Evolutionary conservation across 2,113 vertebrate genomes (phyloP).

Genomic region (Macquaria ambigua): DNA sequence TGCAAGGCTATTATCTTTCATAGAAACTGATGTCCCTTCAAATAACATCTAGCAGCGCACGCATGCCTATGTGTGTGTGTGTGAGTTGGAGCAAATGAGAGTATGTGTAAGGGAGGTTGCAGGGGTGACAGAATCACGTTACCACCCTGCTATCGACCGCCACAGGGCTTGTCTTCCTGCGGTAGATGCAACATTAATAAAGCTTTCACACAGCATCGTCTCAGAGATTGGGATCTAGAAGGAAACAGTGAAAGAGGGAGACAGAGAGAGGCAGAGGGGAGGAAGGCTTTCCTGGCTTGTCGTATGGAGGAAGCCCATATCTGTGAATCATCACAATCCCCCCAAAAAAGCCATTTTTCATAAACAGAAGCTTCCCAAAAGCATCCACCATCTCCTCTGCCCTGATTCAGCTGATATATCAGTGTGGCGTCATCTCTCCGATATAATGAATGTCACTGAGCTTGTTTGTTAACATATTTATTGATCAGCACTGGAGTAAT

Average conservation of each 20-base stretch:
- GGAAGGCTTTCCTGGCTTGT: constrained; percentile 10
- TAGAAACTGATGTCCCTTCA: constrained; percentile 62
- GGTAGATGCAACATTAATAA: constrained; percentile 56
- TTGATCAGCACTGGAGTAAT: constrained; percentile 4
- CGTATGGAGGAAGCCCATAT: background rate
- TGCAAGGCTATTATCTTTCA: constrained; percentile 65
- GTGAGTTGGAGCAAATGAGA: constrained; percentile 21
- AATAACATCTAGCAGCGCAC: constrained; percentile 51
- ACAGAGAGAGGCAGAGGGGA: background rate
- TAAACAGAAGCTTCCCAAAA: constrained; percentile 18
- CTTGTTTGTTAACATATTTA: constrained; percentile 4
- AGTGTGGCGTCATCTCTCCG: background rate
- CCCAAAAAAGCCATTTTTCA: constrained; percentile 22
- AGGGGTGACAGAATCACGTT: constrained; percentile 48
- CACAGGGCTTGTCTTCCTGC: constrained; percentile 34
- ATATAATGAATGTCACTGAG: background rate
- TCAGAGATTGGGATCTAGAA: constrained; percentile 48
- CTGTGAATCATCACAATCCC: background rate
- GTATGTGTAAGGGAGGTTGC: constrained; percentile 35
- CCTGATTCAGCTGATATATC: background rate
- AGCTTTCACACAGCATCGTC: constrained; percentile 32
- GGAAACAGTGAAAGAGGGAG: background rate
- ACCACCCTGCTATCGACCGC: constrained; percentile 43
- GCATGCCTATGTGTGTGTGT: constrained; percentile 12
- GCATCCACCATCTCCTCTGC: background rate